Evolutionary conservation across 1,140 invertebrate species (phyloP).

Genomic region (Drosophila tani): DNA sequence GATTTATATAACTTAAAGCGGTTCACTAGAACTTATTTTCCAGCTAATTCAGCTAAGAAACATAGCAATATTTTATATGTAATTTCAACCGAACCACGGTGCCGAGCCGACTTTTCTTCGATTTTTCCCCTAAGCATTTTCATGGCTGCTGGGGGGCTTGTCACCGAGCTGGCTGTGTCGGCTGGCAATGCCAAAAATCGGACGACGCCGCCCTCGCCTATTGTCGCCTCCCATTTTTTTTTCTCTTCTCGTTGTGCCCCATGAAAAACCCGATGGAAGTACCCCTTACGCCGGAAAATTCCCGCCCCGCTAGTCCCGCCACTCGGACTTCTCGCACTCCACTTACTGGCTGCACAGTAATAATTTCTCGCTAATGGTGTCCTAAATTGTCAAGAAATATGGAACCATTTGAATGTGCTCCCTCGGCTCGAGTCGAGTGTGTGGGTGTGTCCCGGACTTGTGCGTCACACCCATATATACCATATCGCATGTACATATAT

Average conservation of each 20-base stretch:
- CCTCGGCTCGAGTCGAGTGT: conserved; percentile 41
- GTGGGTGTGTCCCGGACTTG: conserved; percentile 57
- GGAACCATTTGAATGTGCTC: conserved; percentile 79
- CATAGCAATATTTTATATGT: background rate
- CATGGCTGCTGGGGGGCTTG: conserved; percentile 46
- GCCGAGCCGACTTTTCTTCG: conserved; percentile 19
- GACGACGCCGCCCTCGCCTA: conserved; percentile 12
- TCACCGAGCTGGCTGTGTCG: conserved; percentile 27
- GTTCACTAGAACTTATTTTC: background rate
- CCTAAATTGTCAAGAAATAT: conserved; percentile 84
- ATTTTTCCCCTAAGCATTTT: conserved; percentile 41
- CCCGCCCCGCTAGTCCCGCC: background rate
- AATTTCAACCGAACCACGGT: conserved; percentile 11
- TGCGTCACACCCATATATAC: conserved; percentile 17
- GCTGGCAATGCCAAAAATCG: conserved; percentile 68
- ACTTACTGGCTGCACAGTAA: conserved; percentile 66
- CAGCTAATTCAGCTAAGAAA: background rate
- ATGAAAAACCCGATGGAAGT: conserved; percentile 8
- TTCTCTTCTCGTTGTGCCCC: conserved; percentile 9
- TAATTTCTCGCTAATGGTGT: conserved; percentile 83
- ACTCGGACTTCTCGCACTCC: conserved; percentile 34
- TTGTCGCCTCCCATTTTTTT: conserved; percentile 18
- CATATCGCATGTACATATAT: conserved; percentile 14
- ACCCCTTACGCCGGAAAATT: conserved; percentile 9
- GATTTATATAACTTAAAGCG: background rate